These are phyloP conservation scores for Falco cherrug DNA, from an alignment of 2,797 vertebrate genomes.

Conservation along the genomic window DNA sequence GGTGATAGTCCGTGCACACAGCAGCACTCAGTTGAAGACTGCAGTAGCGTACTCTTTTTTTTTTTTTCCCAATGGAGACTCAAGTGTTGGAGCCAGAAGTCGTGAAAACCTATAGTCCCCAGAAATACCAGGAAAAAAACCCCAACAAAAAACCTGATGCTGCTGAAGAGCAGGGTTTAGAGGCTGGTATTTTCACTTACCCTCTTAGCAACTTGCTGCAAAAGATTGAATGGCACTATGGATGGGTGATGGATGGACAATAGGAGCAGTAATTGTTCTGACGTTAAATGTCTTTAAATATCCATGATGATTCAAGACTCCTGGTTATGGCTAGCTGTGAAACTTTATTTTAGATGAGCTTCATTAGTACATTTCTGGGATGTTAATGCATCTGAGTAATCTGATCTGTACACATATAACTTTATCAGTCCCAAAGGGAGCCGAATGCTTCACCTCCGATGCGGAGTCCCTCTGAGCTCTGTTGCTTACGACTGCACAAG, in stretches of 20 bases:
- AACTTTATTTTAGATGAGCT: neutral
- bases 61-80: no score
- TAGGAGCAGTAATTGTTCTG: neutral
- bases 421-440: neutral
- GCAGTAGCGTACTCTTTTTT: neutral
- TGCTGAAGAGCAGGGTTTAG: neutral
- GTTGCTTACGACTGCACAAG: accelerated
- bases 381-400: neutral
- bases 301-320: accelerated
- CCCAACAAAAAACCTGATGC: no score
- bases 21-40: accelerated
- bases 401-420: accelerated
- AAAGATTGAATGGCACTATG: accelerated
- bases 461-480: neutral
- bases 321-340: neutral
- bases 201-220: neutral
- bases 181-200: neutral
- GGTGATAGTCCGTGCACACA: accelerated
- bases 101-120: neutral
- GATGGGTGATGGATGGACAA: neutral
- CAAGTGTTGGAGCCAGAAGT: neutral
- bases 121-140: neutral
- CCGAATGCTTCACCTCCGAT: accelerated
- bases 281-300: neutral
- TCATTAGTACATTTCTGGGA: neutral